phyloP scores from a whole-genome alignment of 2,888 invertebrate genomes.

The Lepidocyrtoides sp. region DNA sequence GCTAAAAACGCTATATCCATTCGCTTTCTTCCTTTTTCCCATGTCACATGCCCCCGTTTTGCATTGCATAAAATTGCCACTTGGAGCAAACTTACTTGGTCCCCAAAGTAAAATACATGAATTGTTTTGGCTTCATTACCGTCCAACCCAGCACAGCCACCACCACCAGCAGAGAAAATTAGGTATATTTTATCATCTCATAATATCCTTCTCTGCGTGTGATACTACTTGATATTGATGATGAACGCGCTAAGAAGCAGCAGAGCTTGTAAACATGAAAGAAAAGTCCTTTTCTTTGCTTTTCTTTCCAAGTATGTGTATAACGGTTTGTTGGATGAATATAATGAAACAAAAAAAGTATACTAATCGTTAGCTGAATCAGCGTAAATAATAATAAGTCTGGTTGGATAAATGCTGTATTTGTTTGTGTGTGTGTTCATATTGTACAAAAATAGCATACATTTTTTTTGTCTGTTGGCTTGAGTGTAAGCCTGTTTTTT shows the following conservation, averaged over 20 bases:
- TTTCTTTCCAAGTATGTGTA: not conserved
- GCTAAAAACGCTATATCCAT: not conserved
- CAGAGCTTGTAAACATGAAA: not conserved
- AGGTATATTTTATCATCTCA: not conserved
- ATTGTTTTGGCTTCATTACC: conserved; percentile 11
- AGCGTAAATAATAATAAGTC: conserved; percentile 43
- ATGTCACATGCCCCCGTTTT: conserved; percentile 30
- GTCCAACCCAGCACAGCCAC: no score
- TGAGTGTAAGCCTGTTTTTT: not conserved
- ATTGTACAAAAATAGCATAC: conserved; percentile 66
- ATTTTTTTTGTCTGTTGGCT: conserved; percentile 24
- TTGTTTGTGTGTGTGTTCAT: conserved; percentile 1
- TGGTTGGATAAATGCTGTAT: conserved; percentile 5
- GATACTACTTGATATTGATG: not conserved
- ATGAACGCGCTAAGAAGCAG: not conserved
- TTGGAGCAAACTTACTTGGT: conserved; percentile 18
- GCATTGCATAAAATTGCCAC: conserved; percentile 32
- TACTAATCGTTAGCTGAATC: conserved; percentile 26
- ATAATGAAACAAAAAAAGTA: not conserved
- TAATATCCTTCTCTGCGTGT: no score
- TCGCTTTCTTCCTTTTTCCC: not conserved
- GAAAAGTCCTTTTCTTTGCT: not conserved
- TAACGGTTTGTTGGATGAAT: not conserved
- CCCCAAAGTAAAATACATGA: conserved; percentile 25
- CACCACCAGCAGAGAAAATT: conserved; percentile 13